A percentile compares a stretch with the other conserved stretches of the same genome.
Evolutionary conservation across 2,888 invertebrate species (phyloP).

Genomic region (Hirtodrosophila histrioides): DNA sequence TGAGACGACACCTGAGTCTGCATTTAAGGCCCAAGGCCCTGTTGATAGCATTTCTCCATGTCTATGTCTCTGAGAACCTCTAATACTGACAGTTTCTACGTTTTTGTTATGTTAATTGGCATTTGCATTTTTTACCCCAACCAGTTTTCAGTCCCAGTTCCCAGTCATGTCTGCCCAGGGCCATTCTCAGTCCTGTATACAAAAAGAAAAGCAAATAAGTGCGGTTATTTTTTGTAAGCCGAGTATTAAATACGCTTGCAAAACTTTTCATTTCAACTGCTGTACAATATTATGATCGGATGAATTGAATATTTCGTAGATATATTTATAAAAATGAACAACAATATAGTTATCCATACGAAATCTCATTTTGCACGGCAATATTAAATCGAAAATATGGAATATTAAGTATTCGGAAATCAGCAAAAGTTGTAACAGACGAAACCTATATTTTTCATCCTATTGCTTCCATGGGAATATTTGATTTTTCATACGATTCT

Average conservation of each 20-base stretch:
- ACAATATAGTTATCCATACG: too few relatives aligned
- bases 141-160: conserved; percentile 23
- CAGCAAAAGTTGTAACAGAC: too few relatives aligned
- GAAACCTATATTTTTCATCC: too few relatives aligned
- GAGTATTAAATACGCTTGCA: neutral
- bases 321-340: too few relatives aligned
- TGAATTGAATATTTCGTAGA: too few relatives aligned
- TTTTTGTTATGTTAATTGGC: conserved; percentile 79
- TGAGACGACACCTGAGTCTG: conserved; percentile 76
- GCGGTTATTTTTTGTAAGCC: neutral
- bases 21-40: conserved; percentile 58
- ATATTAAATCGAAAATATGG: too few relatives aligned
- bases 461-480: too few relatives aligned
- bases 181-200: conserved; percentile 3
- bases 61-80: conserved; percentile 9
- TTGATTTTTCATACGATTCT: too few relatives aligned
- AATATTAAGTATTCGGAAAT: too few relatives aligned
- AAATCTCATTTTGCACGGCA: too few relatives aligned
- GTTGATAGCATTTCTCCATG: conserved; percentile 35
- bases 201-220: neutral
- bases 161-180: conserved; percentile 10
- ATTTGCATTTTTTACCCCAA: conserved; percentile 54
- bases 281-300: too few relatives aligned
- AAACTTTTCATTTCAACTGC: too few relatives aligned
- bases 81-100: conserved; percentile 34